A percentile compares a stretch with the other conserved stretches of the same genome.
These are phyloP conservation scores for Scaptomyza cyrtandrae DNA, from an alignment of 2,888 invertebrate species.

Conservation along the genomic window DNA sequence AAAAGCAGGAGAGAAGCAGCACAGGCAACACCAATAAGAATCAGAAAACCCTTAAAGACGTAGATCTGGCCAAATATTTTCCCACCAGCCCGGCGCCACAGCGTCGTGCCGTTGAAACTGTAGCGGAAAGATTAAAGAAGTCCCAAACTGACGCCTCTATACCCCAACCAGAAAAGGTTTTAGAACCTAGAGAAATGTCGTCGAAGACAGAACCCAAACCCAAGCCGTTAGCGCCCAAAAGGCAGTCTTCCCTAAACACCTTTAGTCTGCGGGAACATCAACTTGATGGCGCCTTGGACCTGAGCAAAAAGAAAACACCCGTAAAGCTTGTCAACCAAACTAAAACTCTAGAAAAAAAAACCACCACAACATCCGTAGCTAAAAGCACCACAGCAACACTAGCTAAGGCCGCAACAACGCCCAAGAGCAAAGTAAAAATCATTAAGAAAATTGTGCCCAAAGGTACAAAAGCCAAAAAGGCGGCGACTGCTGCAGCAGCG, in stretches of 20 bases:
- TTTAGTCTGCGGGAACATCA: constrained; percentile 83
- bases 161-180: constrained; percentile 20
- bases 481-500: constrained; percentile 43
- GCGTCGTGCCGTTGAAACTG: constrained; percentile 78
- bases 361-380: not conserved
- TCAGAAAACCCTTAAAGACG: constrained; percentile 84
- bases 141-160: constrained; percentile 75
- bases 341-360: constrained; percentile 25
- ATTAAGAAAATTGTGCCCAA: constrained; percentile 82
- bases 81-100: constrained; percentile 82
- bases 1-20: constrained; percentile 79
- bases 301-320: constrained; percentile 72
- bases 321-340: constrained; percentile 33
- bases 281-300: constrained; percentile 83
- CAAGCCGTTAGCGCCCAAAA: constrained; percentile 61
- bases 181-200: constrained; percentile 2
- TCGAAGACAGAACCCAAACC: constrained; percentile 19
- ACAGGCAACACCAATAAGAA: constrained; percentile 80
- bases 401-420: constrained; percentile 39
- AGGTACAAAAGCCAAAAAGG: constrained; percentile 75
- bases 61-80: constrained; percentile 84
- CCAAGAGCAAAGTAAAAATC: constrained; percentile 80
- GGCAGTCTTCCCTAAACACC: constrained; percentile 62
- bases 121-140: constrained; percentile 79
- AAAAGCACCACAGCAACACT: constrained; percentile 31